Evolutionary conservation across 2,113 vertebrate genomes (phyloP).

Genomic region (Saguinus imperator): DNA sequence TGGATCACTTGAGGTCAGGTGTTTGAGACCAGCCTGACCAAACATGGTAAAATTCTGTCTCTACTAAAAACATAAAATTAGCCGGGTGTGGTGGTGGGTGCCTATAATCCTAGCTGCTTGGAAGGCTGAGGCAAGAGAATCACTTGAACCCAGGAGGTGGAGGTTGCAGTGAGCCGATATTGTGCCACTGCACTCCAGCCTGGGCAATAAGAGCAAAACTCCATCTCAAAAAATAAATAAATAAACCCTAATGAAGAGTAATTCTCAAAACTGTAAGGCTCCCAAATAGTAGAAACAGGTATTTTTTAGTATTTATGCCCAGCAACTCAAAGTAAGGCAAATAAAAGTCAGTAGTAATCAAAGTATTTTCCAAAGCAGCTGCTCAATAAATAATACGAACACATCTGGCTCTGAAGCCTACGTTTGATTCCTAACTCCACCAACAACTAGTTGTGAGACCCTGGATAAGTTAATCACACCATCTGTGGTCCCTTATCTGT

Average conservation of each 20-base stretch:
- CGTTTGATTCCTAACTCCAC: background rate
- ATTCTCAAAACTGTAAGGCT: background rate
- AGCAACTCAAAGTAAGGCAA: background rate
- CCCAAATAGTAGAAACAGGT: background rate
- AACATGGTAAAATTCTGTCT: no score
- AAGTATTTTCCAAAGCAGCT: background rate
- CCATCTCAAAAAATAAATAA: no score
- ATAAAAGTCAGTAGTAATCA: background rate
- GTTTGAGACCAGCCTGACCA: no score
- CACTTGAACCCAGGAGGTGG: no score
- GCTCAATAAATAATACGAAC: background rate
- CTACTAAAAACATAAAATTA: no score
- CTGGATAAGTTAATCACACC: background rate
- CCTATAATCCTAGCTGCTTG: no score
- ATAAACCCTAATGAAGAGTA: background rate
- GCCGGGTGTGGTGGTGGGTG: no score
- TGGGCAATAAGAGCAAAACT: no score
- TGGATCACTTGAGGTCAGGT: no score
- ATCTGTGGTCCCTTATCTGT: background rate
- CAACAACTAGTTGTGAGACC: background rate
- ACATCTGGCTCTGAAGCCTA: background rate
- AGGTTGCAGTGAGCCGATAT: no score
- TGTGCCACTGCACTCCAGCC: no score
- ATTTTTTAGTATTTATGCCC: background rate
- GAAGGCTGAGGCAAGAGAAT: no score